Base-by-base conservation (phyloP, 2,888 invertebrate genomes). In the Agonopterix arenella region DNA sequence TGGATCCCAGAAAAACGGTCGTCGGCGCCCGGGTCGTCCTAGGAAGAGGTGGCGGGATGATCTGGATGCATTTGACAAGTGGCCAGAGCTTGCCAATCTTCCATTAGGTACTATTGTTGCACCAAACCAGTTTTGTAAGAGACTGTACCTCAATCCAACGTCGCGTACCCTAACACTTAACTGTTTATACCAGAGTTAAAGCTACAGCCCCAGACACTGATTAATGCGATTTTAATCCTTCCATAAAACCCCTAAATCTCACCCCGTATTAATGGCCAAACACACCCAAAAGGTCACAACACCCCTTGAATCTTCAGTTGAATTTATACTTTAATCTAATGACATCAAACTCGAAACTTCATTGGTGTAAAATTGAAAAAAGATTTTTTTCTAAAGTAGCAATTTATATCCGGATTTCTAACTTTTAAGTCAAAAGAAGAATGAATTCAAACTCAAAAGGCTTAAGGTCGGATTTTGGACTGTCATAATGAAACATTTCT, bases 151-250 rank as follows among this genome's bases (percentile, higher is more conserved):
- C 66, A 74, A 79, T 76, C 73, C 78, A 65, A 77, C 74, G 61
- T 79, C 77, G 75, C 68, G 76, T 82, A 84, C 82, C 84, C 84
- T 82, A 84, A 86, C 86, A 88, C 84, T 88, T 88, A 88, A 88
- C 89, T 86, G 88, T 88, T 89, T 89, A 89, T 89, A 82, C 81
- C 80, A 72, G 80, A 84, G 84, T 84, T 88, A 84, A 83, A 83
- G 79, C 84, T 78, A 75, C 73, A 78, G 79, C 70, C 73, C 72
- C 76, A 86, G 91, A 91, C 91, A 91, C 91, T 92, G 92, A 92
- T 92, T 92, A 92, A 92, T 92, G 92, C 89, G 91, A 91, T 90
- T 91, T 91, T 90, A 91, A 92, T 91, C 92, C 86, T 61, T 80
- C 81, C 81, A 88, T 90, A 91, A 91, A 91, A 90, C 91, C 90